Base-by-base conservation (phyloP, 2,113 vertebrate species). In the Ibidorhyncha struthersii region DNA sequence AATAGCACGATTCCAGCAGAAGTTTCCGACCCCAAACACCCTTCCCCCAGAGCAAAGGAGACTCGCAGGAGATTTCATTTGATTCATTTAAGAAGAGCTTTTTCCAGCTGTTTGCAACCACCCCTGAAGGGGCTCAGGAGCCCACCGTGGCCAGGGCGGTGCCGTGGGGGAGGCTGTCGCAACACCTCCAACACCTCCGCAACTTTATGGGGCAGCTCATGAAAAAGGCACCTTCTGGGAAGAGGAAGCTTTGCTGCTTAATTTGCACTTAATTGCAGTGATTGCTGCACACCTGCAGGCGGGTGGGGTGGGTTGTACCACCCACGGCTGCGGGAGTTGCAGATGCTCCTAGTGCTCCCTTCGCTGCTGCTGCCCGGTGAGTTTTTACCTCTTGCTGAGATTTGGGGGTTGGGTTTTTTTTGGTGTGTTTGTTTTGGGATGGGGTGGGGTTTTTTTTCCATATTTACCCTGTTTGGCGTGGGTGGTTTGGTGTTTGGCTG, bases 321-420 rank as follows among this genome's bases (percentile, higher is more conserved):
- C 27, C 30, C 34, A 5, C 1, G 8, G 69, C 62, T 71, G 56
- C 22, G 8, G 4, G 4, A 50, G 14, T 2, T 30, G 32, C 55
- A 40, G 41, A 10, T 9, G 34, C 45, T 67, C 4, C 1, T 8
- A 9, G 27, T 16, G 40, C n/a, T 47, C 38, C 45, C 32, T 27
- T 27, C 21, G n/a, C 58, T 4, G 4, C 59, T 40, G 65, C 56
- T 10, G 14, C 27, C 23, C 0, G 13, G 66, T 80, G 67, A 94
- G 74, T 66, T 62, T n/a, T 58, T 38, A 41, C 12, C 12, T 74
- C 29, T 47, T 27, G 10, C 41, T 76, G 66, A 74, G 47, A n/a
- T 49, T 32, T 25, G 22, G 1, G 10, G 5, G n/a, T n/a, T n/a
- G n/a, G 13, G 4, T 3, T 0, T 3, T 1, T 40, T 47, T 50